Conservation (phyloP, 2,888 invertebrate genomes). For the Andrena marginata region DNA sequence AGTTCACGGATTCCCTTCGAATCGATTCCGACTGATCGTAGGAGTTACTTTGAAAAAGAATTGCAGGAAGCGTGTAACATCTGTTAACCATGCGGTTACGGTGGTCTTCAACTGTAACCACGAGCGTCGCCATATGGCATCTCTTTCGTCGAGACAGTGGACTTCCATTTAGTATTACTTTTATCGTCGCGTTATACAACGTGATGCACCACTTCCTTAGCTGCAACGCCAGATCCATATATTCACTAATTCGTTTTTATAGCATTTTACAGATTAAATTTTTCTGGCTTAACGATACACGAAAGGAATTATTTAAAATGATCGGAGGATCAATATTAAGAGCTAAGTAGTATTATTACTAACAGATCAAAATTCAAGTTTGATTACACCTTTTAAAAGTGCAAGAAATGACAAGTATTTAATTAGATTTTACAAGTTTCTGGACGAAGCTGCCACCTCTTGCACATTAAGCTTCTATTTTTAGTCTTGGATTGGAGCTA, state of each 20-base stretch:
- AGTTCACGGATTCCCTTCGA: not conserved
- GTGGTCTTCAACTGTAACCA: constrained; percentile 33
- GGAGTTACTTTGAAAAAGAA: not conserved
- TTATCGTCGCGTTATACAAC: constrained; percentile 12
- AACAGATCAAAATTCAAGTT: too few species aligned
- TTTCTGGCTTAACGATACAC: not conserved
- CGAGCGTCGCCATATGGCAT: constrained; percentile 35
- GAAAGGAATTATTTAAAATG: not conserved
- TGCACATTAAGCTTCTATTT: too few species aligned
- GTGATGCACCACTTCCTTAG: constrained; percentile 1
- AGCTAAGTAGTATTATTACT: too few species aligned
- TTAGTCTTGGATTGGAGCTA: too few species aligned
- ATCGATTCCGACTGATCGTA: not conserved
- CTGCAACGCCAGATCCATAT: not conserved
- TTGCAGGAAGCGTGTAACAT: constrained; percentile 33
- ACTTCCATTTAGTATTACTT: constrained; percentile 13
- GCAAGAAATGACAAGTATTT: too few species aligned
- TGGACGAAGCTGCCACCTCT: too few species aligned
- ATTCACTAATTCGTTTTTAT: not conserved
- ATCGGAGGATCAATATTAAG: too few species aligned
- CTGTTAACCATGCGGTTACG: constrained; percentile 37
- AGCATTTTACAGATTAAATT: too few species aligned
- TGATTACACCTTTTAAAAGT: too few species aligned
- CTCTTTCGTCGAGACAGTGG: constrained; percentile 3
- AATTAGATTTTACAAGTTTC: too few species aligned